Conservation (phyloP, 2,113 vertebrate genomes). For the Phylloscopus trochiloides region DNA sequence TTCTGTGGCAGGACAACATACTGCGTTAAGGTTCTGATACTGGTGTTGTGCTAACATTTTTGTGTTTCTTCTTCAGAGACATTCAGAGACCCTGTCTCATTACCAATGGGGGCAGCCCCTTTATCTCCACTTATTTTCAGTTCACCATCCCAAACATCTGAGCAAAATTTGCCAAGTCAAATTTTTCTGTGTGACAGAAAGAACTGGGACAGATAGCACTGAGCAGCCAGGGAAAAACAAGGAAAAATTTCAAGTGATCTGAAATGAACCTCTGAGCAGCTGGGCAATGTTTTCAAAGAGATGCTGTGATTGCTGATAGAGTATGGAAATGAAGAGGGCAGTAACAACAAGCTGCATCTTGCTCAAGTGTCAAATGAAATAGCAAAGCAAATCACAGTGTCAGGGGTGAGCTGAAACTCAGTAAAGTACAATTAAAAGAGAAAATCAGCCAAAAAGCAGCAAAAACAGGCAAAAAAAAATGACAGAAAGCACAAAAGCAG, state of each 20-base stretch:
- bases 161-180: not conserved
- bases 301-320: not conserved
- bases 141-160: not conserved
- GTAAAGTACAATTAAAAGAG: not conserved
- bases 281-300: not conserved
- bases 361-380: not conserved
- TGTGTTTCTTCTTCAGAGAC: not conserved
- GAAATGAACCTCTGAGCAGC: not conserved
- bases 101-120: not conserved
- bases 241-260: not conserved
- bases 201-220: not conserved
- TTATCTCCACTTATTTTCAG: not conserved
- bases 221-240: not conserved
- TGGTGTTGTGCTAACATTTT: not conserved
- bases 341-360: not conserved
- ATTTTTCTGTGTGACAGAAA: not conserved
- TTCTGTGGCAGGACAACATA: rapidly evolving
- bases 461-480: not conserved
- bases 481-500: not conserved
- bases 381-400: not conserved
- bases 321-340: not conserved
- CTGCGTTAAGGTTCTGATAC: not conserved
- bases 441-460: not conserved
- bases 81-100: not conserved
- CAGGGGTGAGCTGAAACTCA: not conserved